phyloP scores from a whole-genome alignment of 2,888 invertebrate genomes.

The Agrotis ipsilon region DNA sequence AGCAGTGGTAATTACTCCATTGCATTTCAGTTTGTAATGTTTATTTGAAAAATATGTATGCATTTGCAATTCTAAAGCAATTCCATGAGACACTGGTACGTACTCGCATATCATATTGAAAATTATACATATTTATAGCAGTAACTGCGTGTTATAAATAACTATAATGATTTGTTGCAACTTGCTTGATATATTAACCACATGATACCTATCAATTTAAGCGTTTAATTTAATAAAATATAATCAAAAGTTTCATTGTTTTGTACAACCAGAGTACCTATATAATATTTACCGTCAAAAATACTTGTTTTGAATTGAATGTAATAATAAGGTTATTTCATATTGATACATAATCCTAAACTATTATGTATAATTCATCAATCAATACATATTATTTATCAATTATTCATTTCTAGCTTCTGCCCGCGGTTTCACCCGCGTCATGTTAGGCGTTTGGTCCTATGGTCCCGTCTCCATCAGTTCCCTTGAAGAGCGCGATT shows the following conservation, averaged over 20 bases:
- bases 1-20: neutral
- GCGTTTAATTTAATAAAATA: neutral
- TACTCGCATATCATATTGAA: constrained; percentile 5
- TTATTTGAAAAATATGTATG: neutral
- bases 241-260: neutral
- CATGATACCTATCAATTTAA: neutral
- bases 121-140: constrained; percentile 12
- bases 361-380: too few species aligned
- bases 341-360: too few species aligned
- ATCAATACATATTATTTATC: too few species aligned
- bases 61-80: neutral
- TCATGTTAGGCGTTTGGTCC: too few species aligned
- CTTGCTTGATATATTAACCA: neutral
- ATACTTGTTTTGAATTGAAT: too few species aligned
- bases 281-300: too few species aligned
- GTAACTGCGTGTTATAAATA: neutral
- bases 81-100: neutral
- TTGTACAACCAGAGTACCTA: too few species aligned
- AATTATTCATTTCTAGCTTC: too few species aligned
- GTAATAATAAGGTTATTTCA: too few species aligned
- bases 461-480: too few species aligned
- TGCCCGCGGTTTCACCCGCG: too few species aligned
- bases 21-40: neutral
- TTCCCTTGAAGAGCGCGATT: too few species aligned
- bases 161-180: constrained; percentile 8